A percentile compares a stretch with the other conserved stretches of the same genome.
Evolutionary conservation across 1,140 invertebrate species (phyloP).

Genomic region (Pentalonia nigronervosa): DNA sequence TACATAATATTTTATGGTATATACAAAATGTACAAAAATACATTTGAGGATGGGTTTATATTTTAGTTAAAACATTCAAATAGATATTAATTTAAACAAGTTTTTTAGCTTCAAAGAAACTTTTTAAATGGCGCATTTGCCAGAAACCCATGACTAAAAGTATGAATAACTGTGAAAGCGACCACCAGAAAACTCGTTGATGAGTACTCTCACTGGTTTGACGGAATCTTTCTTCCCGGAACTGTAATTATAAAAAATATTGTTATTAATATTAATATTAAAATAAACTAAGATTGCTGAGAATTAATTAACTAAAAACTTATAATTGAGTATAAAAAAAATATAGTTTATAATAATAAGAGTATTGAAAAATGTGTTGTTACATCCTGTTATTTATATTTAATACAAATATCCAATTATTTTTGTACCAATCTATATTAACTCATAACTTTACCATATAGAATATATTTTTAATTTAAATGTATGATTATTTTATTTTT

Average conservation of each 20-base stretch:
- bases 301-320: neutral
- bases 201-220: conserved; percentile 98
- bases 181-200: conserved; percentile 97
- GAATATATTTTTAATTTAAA: no score
- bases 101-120: conserved; percentile 99
- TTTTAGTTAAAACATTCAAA: conserved; percentile 10
- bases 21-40: conserved; percentile 49
- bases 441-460: no score
- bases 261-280: neutral
- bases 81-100: conserved; percentile 74
- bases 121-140: conserved; percentile 99
- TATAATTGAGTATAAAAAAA: neutral
- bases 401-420: neutral
- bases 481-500: no score
- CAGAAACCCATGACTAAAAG: conserved; percentile 93
- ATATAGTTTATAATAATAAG: no score
- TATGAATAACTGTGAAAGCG: conserved; percentile 88
- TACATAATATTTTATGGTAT: conserved; percentile 29
- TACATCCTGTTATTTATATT: neutral
- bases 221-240: conserved; percentile 96
- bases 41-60: conserved; percentile 33
- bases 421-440: no score
- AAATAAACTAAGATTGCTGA: neutral
- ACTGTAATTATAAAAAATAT: conserved; percentile 71
- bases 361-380: neutral